Evolutionary conservation across 2,888 invertebrate genomes (phyloP), one percentile per base, ranked within the genome.

Genomic region (Ophion costatus): DNA sequence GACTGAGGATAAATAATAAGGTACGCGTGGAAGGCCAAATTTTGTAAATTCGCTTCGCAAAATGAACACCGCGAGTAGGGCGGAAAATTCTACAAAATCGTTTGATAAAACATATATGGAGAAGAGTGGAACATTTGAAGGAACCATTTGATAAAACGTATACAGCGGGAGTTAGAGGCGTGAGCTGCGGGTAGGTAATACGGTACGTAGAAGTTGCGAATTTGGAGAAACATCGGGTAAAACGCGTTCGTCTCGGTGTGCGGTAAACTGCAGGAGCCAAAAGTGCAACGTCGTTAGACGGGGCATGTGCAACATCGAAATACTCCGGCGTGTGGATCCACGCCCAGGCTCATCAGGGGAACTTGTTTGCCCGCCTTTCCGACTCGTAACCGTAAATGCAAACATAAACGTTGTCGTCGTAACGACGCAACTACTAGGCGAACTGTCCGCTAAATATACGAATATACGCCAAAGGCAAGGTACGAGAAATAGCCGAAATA

Each of bases 291-390:
- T 29, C 66, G 42, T 80, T 64, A 80, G 67, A 67, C 67, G 45
- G 59, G 73, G 64, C 57, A 70, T 71, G 56, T 79, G 79, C 51
- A 79, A 67, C 80, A 67, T 64, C 67, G 59, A 59, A 74, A 74
- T 61, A 20, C 71, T 64, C 17, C 24, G 69, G 59, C 61, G 59
- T 69, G 57, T 83, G 75, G 78, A 71, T 84, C 82, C 66, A 61
- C 57, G 80, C 79, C 84, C 80, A 57, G 11, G 56, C 67, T 80
- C 78, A 75, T 79, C 76, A 20, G 77, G 56, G 69, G 42, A 85
- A 86, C 84, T 84, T 85, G 84, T 87, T 86, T 86, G 87, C 84
- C 64, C 86, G 82, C 84, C 67, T 85, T 74, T 86, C 69, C 75
- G 57, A 76, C 87, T 83, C 87, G 82, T 85, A 86, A 83, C 82